Evolutionary conservation across 2,888 invertebrate species (phyloP), one percentile per base, ranked within the genome.

Genomic region (Cynaeus angustus): DNA sequence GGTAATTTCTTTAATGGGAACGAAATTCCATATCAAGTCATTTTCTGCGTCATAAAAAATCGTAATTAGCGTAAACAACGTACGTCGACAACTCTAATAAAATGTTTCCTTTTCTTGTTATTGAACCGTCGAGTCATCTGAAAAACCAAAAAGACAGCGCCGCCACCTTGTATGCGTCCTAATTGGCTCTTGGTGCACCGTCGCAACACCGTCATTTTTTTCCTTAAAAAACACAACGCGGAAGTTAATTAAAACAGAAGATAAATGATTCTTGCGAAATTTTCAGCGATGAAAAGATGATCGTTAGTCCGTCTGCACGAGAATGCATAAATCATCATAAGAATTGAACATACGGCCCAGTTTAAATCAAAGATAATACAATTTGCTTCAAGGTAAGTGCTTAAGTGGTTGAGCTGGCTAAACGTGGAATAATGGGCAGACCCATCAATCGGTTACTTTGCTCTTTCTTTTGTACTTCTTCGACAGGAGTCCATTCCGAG

Each of bases 161-260:
- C 21, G 21, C 21, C 46, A 46, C 46, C 46, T 46, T 46, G 13
- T 16, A 10, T 26, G 12, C 21, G 28, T 26, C 28, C 28, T 26
- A 50, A 28, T 28, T 50, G 48, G n/a, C 14, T 16, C 26, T 16
- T 28, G 28, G 10, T 28, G 26, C 28, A 50, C 28, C 28, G 28
- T 1, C 48, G 26, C 28, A 50, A n/a, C 28, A 1, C 10, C 48
- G 48, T 50, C n/a, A 10, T 50, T 50, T 50, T 50, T 50, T 50
- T n/a, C 46, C 4, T 21, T n/a, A n/a, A 9, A 41, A 61, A 68
- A 62, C 71, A 67, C 59, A 70, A 70, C 59, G 66, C 66, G 43
- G 61, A 66, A 70, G 70, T 66, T 70, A 70, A 70, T 70, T 70
- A 70, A 70, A 59, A 43, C 66, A 9, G 50, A 66, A 70, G 66